phyloP scores from a whole-genome alignment of 2,113 vertebrate genomes.

The Rhea pennata region DNA sequence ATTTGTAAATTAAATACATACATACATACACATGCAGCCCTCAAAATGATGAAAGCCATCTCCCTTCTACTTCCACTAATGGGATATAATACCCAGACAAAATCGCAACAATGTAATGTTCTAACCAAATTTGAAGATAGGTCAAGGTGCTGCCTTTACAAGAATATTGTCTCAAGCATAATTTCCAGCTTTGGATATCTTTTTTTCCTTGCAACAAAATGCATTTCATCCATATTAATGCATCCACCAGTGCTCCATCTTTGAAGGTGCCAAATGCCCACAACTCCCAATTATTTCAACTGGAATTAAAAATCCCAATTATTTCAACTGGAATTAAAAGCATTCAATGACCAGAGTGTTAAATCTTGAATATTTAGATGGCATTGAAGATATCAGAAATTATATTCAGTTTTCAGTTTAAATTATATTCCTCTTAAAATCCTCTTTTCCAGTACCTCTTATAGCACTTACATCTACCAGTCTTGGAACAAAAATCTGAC shows the following conservation, averaged over 20 bases:
- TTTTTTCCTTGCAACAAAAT: not conserved
- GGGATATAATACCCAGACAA: not conserved
- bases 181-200: not conserved
- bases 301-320: not conserved
- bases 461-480: not conserved
- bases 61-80: not conserved
- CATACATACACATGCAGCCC: not conserved
- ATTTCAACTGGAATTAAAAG: not conserved
- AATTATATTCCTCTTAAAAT: not conserved
- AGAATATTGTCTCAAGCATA: not conserved
- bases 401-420: not conserved
- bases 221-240: not conserved
- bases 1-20: not conserved
- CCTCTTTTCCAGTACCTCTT: not conserved
- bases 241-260: not conserved
- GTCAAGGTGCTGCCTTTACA: not conserved
- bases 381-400: not conserved
- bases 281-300: not conserved
- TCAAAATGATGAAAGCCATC: not conserved
- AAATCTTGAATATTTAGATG: constrained; percentile 6
- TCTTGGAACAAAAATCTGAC: not conserved
- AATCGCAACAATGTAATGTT: not conserved
- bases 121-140: not conserved
- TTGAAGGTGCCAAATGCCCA: not conserved
- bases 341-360: not conserved